These are phyloP conservation scores for Papio anubis DNA, from an alignment of 2,113 vertebrate species.

Conservation along the genomic window DNA sequence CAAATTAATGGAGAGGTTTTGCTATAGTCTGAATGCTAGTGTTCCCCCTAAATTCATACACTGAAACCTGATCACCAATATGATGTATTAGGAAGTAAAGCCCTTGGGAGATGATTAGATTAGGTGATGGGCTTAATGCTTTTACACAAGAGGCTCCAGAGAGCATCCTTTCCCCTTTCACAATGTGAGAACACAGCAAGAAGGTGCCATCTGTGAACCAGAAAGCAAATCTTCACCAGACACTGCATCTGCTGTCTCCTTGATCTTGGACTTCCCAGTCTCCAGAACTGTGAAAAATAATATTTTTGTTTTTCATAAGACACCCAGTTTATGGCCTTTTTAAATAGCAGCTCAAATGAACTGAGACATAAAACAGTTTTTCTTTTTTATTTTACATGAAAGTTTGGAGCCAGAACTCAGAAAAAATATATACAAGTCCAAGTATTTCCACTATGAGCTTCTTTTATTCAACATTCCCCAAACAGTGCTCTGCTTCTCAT, in stretches of 20 bases:
- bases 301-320: not conserved
- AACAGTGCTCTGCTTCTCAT: not conserved
- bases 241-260: not conserved
- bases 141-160: not conserved
- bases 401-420: not conserved
- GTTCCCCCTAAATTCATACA: not conserved
- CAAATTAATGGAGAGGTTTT: not conserved
- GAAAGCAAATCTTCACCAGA: not conserved
- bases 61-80: not conserved
- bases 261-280: not conserved
- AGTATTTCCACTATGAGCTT: not conserved
- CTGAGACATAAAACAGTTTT: not conserved
- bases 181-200: not conserved
- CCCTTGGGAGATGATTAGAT: not conserved
- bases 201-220: not conserved
- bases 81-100: not conserved
- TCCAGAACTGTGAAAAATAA: not conserved
- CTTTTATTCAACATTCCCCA: not conserved
- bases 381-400: not conserved
- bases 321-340: not conserved
- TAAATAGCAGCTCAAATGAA: not conserved
- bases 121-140: not conserved
- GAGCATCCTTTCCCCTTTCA: not conserved
- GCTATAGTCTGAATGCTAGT: not conserved
- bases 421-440: not conserved